Conservation (phyloP, 2,797 vertebrate species). For the Phrynocephalus vlangalii region DNA sequence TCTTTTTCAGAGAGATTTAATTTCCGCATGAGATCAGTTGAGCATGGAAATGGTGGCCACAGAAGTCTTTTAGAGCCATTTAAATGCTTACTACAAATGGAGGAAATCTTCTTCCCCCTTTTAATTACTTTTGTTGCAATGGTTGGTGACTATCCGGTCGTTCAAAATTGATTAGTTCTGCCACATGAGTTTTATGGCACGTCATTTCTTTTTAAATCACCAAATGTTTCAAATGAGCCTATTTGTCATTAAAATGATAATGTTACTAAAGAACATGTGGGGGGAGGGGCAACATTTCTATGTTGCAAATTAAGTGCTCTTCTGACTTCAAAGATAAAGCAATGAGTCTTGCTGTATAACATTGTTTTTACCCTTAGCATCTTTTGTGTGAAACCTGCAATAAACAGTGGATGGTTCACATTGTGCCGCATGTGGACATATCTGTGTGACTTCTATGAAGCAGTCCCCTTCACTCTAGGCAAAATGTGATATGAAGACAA, state of each 20-base stretch:
- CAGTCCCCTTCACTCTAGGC: neutral
- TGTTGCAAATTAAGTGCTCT: constrained; percentile 21
- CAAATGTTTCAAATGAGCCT: constrained; percentile 49
- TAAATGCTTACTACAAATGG: constrained; percentile 12
- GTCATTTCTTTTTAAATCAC: constrained; percentile 44
- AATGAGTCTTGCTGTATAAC: neutral
- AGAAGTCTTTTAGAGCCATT: constrained; percentile 16
- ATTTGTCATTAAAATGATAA: constrained; percentile 47
- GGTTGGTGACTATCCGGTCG: constrained; percentile 43
- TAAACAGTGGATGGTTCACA: neutral
- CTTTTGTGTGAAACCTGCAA: neutral
- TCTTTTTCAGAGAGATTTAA: neutral
- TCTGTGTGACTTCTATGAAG: neutral
- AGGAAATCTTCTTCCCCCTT: neutral
- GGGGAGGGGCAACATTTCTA: neutral
- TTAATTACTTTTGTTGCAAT: constrained; percentile 36
- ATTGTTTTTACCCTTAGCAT: rapidly evolving
- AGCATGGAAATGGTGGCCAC: neutral
- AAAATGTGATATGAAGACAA: neutral
- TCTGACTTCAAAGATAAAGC: constrained; percentile 1
- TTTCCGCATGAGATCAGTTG: constrained; percentile 9
- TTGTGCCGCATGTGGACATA: neutral
- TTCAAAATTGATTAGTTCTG: constrained; percentile 64
- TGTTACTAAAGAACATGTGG: neutral
- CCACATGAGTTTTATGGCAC: constrained; percentile 49